Evolutionary conservation across 2,113 vertebrate genomes (phyloP).

Genomic region (Perccottus glenii): DNA sequence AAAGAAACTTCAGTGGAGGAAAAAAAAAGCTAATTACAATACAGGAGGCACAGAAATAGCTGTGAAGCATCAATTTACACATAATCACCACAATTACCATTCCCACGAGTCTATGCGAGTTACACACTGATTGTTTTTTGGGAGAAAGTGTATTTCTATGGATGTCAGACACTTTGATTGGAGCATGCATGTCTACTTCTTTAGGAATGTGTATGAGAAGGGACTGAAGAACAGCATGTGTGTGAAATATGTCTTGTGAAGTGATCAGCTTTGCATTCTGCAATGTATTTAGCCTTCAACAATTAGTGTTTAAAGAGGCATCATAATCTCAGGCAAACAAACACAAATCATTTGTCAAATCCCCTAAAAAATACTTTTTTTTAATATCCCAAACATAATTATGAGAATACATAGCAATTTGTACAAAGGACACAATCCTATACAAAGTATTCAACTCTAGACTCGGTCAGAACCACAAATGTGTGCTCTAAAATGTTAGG

Average conservation of each 20-base stretch:
- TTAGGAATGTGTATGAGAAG: not conserved
- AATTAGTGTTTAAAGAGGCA: slow-evolving; percentile 1
- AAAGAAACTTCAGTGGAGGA: slow-evolving; percentile 63
- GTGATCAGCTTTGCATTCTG: slow-evolving; percentile 23
- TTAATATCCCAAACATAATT: no score
- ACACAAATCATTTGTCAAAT: no score
- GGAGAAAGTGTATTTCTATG: slow-evolving; percentile 34
- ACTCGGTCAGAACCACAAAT: no score
- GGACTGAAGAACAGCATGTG: not conserved
- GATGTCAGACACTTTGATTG: slow-evolving; percentile 18
- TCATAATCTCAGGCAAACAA: not conserved
- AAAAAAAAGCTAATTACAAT: slow-evolving; percentile 68
- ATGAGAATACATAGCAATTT: no score
- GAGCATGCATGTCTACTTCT: not conserved
- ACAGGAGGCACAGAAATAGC: slow-evolving; percentile 68
- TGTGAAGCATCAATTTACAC: slow-evolving; percentile 71
- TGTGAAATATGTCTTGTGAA: slow-evolving; percentile 24
- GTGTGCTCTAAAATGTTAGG: no score
- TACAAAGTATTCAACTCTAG: no score
- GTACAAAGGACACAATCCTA: no score
- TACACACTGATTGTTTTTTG: slow-evolving; percentile 53
- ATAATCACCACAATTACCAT: slow-evolving; percentile 73
- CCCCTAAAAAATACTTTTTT: no score
- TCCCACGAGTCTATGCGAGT: slow-evolving; percentile 53
- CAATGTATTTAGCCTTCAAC: slow-evolving; percentile 15